Percentiles rank a stretch among this genome's conserved stretches.
Conservation (phyloP, 2,888 invertebrate species). For the Micoletzkya japonica region DNA sequence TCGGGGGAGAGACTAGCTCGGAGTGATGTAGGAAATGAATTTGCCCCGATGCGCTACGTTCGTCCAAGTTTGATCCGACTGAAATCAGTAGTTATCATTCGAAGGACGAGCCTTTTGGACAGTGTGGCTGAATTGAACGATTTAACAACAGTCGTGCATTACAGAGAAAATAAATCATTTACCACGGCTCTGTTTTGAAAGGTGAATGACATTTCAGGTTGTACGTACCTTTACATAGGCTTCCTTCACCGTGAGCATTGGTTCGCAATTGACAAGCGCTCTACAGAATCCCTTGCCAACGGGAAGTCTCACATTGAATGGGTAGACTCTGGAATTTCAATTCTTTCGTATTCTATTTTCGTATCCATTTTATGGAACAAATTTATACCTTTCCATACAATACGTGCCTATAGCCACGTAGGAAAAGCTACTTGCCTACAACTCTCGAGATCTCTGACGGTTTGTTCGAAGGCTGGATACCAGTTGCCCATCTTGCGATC, state of each 20-base stretch:
- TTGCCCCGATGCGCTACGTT: slow-evolving; percentile 16
- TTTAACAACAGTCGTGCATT: too few relatives aligned
- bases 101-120: too few relatives aligned
- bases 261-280: slow-evolving; percentile 23
- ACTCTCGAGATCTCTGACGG: slow-evolving; percentile 22
- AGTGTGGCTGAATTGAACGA: too few relatives aligned
- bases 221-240: slow-evolving; percentile 3
- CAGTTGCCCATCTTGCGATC: not conserved
- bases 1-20: not conserved
- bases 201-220: not conserved
- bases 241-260: slow-evolving; percentile 21
- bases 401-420: not conserved
- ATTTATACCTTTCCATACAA: not conserved
- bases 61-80: slow-evolving; percentile 18
- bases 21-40: slow-evolving; percentile 20
- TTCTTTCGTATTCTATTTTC: too few relatives aligned
- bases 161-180: too few relatives aligned
- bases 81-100: not conserved
- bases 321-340: not conserved
- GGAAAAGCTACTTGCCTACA: not conserved
- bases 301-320: slow-evolving; percentile 12
- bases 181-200: not conserved
- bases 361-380: too few relatives aligned
- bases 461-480: slow-evolving; percentile 18
- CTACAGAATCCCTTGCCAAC: slow-evolving; percentile 21